Conservation (phyloP, 2,113 vertebrate genomes). For the Panthera uncia region DNA sequence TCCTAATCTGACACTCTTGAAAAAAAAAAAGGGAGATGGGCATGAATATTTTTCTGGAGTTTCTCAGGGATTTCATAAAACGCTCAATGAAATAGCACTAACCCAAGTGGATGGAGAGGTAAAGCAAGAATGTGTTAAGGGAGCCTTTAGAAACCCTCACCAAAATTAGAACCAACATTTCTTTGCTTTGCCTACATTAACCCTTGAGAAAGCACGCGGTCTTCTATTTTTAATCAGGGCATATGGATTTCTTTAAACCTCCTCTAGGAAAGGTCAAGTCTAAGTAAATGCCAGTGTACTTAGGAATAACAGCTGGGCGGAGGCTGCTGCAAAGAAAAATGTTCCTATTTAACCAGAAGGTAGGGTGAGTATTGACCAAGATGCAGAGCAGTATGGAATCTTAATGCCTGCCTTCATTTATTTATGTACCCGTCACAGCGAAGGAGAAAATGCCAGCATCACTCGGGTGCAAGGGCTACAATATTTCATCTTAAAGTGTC, state of each 20-base stretch:
- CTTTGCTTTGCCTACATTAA: neutral
- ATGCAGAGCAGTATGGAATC: neutral
- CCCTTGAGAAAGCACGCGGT: neutral
- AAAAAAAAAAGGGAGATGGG: neutral
- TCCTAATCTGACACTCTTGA: neutral
- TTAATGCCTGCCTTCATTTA: neutral
- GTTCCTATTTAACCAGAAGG: neutral
- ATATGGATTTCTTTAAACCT: neutral
- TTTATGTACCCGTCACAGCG: neutral
- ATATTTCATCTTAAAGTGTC: neutral
- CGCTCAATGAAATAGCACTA: neutral
- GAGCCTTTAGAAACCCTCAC: neutral
- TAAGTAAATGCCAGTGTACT: slow-evolving; percentile 55
- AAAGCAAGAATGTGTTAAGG: neutral
- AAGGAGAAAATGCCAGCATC: neutral
- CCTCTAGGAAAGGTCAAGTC: slow-evolving; percentile 56
- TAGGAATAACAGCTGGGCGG: neutral
- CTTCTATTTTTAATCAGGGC: slow-evolving; percentile 28
- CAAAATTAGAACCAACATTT: neutral
- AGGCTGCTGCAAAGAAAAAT: neutral
- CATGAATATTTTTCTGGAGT: neutral
- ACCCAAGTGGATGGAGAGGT: neutral
- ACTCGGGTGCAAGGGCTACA: neutral
- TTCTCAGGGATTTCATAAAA: slow-evolving; percentile 21
- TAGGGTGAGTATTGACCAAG: neutral